A percentile compares a stretch with the other conserved stretches of the same genome.
phyloP scores from a whole-genome alignment of 2,797 vertebrate genomes.

The Micromesistius poutassou region DNA sequence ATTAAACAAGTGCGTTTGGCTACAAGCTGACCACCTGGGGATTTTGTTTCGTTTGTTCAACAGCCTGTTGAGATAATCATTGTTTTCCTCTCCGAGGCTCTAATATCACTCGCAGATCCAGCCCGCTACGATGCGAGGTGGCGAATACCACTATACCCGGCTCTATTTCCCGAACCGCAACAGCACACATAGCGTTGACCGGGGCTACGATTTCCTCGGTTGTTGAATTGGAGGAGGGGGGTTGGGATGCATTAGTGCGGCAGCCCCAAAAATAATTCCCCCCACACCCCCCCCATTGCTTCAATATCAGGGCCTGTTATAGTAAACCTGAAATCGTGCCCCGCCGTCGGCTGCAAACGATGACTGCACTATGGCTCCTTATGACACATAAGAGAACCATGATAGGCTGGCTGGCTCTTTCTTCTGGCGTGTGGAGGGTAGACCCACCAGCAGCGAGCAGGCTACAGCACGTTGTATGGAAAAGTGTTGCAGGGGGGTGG shows the following conservation, averaged over 20 bases:
- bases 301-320: not conserved
- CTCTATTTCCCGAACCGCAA: not conserved
- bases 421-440: not conserved
- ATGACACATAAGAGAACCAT: not conserved
- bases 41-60: not conserved
- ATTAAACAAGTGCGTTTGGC: not conserved
- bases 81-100: not conserved
- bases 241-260: slow-evolving; percentile 3
- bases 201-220: not conserved
- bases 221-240: not conserved
- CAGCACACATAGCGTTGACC: not conserved
- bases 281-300: not conserved
- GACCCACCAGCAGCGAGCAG: slow-evolving; percentile 45
- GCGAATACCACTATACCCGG: not conserved
- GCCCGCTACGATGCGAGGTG: not conserved
- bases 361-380: not conserved
- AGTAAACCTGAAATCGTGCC: not conserved
- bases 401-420: not conserved
- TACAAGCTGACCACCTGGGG: not conserved
- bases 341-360: not conserved
- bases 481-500: slow-evolving; percentile 65
- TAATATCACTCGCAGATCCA: not conserved
- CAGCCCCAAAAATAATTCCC: not conserved
- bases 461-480: slow-evolving; percentile 57
- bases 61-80: slow-evolving; percentile 3